These are phyloP conservation scores for Schrankia costaestrigalis DNA, from an alignment of 2,888 invertebrate genomes.

Conservation along the genomic window DNA sequence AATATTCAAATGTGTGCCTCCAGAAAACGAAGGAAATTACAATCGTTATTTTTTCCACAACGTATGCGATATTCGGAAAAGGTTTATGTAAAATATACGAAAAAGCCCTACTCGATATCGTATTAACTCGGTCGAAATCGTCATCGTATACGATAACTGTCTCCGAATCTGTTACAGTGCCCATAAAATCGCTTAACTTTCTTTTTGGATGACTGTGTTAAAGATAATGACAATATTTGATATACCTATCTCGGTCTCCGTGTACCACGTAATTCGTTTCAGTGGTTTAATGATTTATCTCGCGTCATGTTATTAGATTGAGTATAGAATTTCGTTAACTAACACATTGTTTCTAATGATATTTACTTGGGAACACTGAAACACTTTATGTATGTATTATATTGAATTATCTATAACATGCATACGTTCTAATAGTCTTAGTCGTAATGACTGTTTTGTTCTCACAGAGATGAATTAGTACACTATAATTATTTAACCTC, in stretches of 20 bases:
- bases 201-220: not conserved
- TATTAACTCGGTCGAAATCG: conserved; percentile 8
- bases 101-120: conserved; percentile 6
- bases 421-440: no score
- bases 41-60: conserved; percentile 17
- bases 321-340: no score
- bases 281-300: no score
- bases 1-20: conserved; percentile 15
- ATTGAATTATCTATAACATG: no score
- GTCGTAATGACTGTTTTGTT: no score
- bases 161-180: conserved; percentile 5
- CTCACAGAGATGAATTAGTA: no score
- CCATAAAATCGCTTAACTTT: conserved; percentile 5
- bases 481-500: no score
- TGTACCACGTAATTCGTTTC: not conserved
- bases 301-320: no score
- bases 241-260: not conserved
- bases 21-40: conserved; percentile 12
- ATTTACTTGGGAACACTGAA: no score
- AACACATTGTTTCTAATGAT: no score
- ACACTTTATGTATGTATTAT: no score
- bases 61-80: conserved; percentile 10
- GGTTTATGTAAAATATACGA: conserved; percentile 10
- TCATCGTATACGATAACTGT: conserved; percentile 8
- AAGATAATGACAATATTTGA: not conserved